Conservation (phyloP, 2,797 vertebrate genomes). For the Geotrypetes seraphini region DNA sequence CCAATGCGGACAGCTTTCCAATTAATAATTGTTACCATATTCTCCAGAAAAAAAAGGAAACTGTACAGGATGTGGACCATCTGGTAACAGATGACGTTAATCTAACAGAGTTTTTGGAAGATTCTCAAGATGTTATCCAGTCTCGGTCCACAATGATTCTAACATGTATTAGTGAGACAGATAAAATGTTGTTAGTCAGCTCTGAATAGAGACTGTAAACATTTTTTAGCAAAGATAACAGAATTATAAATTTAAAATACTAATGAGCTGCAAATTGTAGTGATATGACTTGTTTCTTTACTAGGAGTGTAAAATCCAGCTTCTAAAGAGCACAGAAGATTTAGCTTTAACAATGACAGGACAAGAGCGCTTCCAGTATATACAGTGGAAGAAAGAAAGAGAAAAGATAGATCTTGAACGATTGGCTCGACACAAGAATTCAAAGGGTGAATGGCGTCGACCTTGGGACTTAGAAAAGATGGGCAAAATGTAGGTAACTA, state of each 20-base stretch:
- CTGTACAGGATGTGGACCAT: no score
- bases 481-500: conserved; percentile 71
- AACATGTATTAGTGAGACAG: no score
- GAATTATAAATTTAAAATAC: background rate
- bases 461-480: conserved; percentile 94
- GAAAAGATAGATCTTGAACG: conserved; percentile 86
- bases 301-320: conserved; percentile 34
- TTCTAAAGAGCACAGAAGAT: conserved; percentile 39
- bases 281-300: background rate
- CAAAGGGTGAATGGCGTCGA: conserved; percentile 91
- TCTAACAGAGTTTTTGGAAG: no score
- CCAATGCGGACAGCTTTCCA: no score
- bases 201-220: no score
- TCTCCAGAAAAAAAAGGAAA: no score
- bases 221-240: no score
- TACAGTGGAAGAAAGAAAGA: conserved; percentile 86
- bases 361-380: conserved; percentile 70
- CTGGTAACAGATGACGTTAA: no score
- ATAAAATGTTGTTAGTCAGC: no score
- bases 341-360: conserved; percentile 51
- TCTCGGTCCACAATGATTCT: no score
- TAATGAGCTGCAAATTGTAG: background rate
- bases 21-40: no score
- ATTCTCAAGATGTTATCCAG: no score
- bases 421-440: conserved; percentile 83